Conservation (phyloP, 2,113 vertebrate genomes). For the Sceloporus undulatus region DNA sequence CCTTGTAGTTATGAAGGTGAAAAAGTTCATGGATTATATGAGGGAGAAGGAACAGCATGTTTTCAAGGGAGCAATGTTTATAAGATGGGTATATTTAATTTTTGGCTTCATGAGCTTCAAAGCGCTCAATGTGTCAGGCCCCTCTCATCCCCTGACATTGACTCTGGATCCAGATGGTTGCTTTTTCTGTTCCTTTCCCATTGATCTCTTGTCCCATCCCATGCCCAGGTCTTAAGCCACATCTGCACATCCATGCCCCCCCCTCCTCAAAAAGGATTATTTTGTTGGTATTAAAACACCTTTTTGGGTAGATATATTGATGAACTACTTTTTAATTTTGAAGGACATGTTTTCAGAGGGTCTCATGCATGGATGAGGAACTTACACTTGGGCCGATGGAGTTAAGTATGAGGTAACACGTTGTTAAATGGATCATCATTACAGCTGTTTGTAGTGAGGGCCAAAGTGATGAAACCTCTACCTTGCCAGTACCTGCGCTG, state of each 20-base stretch:
- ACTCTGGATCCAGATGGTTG: neutral
- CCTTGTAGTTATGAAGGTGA: slow-evolving; percentile 86
- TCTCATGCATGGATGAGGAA: slow-evolving; percentile 88
- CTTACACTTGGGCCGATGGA: slow-evolving; percentile 83
- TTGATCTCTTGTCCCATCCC: no score
- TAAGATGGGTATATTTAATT: slow-evolving; percentile 74
- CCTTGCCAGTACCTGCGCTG: neutral
- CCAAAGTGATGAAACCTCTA: neutral
- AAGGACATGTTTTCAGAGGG: slow-evolving; percentile 91
- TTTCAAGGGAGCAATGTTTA: slow-evolving; percentile 87
- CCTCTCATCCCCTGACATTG: neutral
- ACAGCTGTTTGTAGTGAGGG: neutral
- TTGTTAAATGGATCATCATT: fast-evolving
- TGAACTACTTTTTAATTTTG: slow-evolving; percentile 28
- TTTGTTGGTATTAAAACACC: neutral
- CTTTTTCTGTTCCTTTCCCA: neutral
- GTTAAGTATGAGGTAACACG: slow-evolving; percentile 88
- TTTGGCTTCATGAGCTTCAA: neutral
- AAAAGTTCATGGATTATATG: slow-evolving; percentile 73
- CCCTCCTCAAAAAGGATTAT: neutral
- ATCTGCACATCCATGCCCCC: neutral
- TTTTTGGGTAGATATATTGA: neutral
- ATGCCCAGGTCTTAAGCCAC: neutral
- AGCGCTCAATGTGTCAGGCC: neutral
- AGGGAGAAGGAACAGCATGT: slow-evolving; percentile 84